Percentiles rank a stretch among this genome's conserved stretches.
Conservation (phyloP, 2,888 invertebrate genomes). For the Spicauda simplicius region DNA sequence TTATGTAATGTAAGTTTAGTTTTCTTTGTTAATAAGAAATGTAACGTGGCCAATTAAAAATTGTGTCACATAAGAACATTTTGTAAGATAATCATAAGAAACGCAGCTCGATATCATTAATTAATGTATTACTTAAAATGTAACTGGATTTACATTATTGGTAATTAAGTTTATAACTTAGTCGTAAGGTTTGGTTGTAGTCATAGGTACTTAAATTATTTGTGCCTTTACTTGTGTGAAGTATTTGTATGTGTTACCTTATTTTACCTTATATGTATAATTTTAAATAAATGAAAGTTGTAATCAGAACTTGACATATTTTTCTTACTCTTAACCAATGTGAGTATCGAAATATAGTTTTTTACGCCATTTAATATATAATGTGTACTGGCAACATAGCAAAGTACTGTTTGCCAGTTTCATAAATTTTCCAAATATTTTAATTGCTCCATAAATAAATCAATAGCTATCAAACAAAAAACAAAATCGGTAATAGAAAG, state of each 20-base stretch:
- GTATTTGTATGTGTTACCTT: constrained; percentile 48
- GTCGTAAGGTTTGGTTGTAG: constrained; percentile 42
- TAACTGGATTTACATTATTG: constrained; percentile 40
- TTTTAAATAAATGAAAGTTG: constrained; percentile 33
- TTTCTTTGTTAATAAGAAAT: background rate
- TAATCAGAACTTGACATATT: constrained; percentile 32
- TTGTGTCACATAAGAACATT: constrained; percentile 37
- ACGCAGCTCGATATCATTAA: constrained; percentile 31
- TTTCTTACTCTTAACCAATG: constrained; percentile 40
- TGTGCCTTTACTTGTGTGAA: constrained; percentile 63
- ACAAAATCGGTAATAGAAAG: too few relatives aligned
- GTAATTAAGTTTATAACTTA: constrained; percentile 32
- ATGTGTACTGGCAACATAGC: constrained; percentile 20
- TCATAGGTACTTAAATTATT: constrained; percentile 71
- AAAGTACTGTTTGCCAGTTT: background rate
- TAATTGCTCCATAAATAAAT: too few relatives aligned
- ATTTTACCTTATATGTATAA: constrained; percentile 25
- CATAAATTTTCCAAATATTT: too few relatives aligned
- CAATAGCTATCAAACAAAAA: too few relatives aligned
- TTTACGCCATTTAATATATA: constrained; percentile 39
- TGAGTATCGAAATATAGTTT: constrained; percentile 41
- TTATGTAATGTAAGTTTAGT: constrained; percentile 20
- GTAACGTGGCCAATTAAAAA: constrained; percentile 43
- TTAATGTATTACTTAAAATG: constrained; percentile 32
- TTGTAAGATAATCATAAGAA: constrained; percentile 28